A percentile compares a stretch with the other conserved stretches of the same genome.
Evolutionary conservation across 2,797 vertebrate species (phyloP).

Genomic region (Sciurus carolinensis): DNA sequence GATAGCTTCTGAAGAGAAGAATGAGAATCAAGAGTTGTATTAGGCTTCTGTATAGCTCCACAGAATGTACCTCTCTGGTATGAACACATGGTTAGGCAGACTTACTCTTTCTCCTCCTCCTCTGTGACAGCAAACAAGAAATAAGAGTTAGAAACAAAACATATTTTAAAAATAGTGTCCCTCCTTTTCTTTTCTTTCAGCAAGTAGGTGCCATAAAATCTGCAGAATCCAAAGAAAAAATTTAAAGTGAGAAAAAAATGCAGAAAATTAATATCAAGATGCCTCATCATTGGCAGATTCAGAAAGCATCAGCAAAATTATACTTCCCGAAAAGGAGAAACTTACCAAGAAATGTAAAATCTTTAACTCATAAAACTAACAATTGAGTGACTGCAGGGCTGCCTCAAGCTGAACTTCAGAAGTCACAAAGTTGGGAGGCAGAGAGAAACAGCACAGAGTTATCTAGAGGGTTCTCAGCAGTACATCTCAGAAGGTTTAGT

Average conservation of each 20-base stretch:
- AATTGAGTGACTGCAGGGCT: no score
- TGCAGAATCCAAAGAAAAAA: constrained; percentile 14
- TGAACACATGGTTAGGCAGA: not conserved
- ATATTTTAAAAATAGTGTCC: not conserved
- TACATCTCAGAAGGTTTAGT: not conserved
- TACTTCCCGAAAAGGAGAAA: not conserved
- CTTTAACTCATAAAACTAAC: no score
- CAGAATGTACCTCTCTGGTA: not conserved
- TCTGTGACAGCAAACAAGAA: constrained; percentile 9
- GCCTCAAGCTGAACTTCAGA: not conserved
- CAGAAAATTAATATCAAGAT: not conserved
- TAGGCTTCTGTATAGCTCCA: not conserved
- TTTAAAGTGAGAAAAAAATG: constrained; percentile 25
- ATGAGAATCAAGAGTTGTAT: not conserved
- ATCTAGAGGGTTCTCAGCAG: not conserved
- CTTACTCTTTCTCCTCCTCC: not conserved
- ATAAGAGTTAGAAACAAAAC: not conserved
- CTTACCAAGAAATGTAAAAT: not conserved
- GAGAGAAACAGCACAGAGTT: not conserved
- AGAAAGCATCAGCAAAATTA: not conserved
- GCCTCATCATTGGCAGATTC: not conserved
- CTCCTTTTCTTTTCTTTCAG: not conserved
- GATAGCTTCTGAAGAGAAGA: not conserved
- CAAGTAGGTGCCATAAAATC: not conserved
- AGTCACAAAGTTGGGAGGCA: not conserved